A percentile compares a stretch with the other conserved stretches of the same genome.
Evolutionary conservation across 2,797 vertebrate species (phyloP).

Genomic region (Pangasius larnaudii): DNA sequence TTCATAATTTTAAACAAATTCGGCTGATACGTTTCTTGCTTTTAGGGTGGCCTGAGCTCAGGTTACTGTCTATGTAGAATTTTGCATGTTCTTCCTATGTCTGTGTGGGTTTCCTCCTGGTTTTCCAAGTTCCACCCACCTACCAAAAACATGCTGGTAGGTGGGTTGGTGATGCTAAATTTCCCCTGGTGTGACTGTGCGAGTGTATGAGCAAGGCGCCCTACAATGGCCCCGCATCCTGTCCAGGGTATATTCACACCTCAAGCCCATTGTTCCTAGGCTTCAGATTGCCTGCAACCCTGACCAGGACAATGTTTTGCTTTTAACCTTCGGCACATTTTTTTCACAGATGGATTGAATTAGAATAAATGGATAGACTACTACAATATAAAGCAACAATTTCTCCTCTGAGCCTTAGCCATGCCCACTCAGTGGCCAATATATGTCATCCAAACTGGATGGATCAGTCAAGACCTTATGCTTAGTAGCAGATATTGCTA

Average conservation of each 20-base stretch:
- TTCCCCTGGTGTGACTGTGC: neutral
- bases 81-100: too few relatives aligned
- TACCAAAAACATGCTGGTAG: slow-evolving; percentile 3
- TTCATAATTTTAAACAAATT: neutral
- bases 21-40: neutral
- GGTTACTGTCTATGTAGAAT: neutral
- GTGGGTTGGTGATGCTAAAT: neutral
- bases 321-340: neutral
- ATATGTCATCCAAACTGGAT: neutral
- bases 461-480: neutral
- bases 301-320: neutral
- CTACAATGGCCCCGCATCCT: neutral
- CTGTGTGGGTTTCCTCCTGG: neutral
- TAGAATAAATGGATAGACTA: neutral
- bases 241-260: neutral
- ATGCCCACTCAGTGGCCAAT: neutral
- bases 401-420: neutral
- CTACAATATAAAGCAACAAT: neutral
- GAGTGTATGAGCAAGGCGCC: neutral
- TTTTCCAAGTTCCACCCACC: neutral
- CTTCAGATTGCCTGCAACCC: neutral
- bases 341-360: neutral
- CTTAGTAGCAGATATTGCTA: neutral
- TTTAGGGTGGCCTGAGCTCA: neutral
- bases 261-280: neutral